phyloP scores from a whole-genome alignment of 2,888 invertebrate species.

The Erynnis tages region DNA sequence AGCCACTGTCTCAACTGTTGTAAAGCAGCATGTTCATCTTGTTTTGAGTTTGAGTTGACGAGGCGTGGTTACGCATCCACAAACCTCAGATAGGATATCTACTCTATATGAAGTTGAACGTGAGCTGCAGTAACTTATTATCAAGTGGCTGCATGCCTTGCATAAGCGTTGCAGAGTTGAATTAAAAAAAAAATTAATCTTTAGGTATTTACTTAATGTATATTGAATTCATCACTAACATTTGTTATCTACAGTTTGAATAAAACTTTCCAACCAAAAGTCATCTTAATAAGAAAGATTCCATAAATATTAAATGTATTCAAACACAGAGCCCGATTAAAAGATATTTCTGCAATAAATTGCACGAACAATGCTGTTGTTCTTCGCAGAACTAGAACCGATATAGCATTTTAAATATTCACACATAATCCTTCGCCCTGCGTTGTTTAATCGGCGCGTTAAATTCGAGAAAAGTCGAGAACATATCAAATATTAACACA shows the following conservation, averaged over 20 bases:
- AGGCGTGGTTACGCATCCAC: too few relatives aligned
- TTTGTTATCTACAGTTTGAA: background rate
- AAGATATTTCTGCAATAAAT: constrained; percentile 49
- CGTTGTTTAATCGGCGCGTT: constrained; percentile 78
- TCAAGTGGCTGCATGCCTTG: too few relatives aligned
- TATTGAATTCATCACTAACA: too few relatives aligned
- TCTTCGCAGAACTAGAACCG: constrained; percentile 68
- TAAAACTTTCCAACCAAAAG: background rate
- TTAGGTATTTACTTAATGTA: too few relatives aligned
- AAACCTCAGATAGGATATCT: too few relatives aligned
- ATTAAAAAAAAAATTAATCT: too few relatives aligned
- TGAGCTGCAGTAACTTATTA: too few relatives aligned
- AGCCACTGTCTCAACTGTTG: too few relatives aligned
- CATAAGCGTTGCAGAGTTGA: too few relatives aligned
- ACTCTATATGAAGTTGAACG: too few relatives aligned
- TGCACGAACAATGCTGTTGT: constrained; percentile 51
- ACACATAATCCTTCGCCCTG: constrained; percentile 73
- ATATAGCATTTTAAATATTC: constrained; percentile 79
- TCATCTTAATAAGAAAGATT: background rate
- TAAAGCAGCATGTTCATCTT: too few relatives aligned
- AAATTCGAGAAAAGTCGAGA: constrained; percentile 80
- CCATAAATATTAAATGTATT: constrained; percentile 9
- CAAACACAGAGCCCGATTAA: constrained; percentile 2
- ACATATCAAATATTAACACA: constrained; percentile 77
- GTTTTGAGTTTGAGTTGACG: too few relatives aligned